Conservation (phyloP, 2,113 vertebrate genomes). For the Calyptommatus sinebrachiatus region DNA sequence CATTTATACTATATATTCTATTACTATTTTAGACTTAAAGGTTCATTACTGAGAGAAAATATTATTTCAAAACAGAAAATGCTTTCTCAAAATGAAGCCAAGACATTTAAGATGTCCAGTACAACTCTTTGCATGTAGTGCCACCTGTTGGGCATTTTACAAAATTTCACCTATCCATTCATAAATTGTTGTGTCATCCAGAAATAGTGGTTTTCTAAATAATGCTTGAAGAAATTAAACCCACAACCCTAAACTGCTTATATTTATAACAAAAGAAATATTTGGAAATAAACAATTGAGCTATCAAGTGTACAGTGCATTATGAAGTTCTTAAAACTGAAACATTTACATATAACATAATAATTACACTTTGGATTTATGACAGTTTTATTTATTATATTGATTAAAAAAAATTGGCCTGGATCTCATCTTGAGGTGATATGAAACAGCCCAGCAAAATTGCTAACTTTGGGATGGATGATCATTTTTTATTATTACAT, state of each 20-base stretch:
- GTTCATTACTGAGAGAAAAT: neutral
- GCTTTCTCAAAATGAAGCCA: slow-evolving; percentile 1
- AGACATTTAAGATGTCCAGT: neutral
- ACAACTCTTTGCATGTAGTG: slow-evolving; percentile 33
- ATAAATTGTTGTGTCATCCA: neutral
- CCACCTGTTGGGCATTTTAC: slow-evolving; percentile 31
- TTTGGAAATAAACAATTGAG: neutral
- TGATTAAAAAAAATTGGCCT: neutral
- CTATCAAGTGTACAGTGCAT: neutral
- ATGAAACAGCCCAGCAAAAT: neutral
- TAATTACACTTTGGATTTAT: neutral
- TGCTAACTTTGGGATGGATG: neutral
- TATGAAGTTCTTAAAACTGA: neutral
- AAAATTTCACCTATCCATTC: neutral
- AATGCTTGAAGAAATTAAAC: neutral
- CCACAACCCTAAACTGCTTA: neutral
- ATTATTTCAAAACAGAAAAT: neutral
- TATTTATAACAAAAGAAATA: neutral
- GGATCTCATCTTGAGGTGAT: neutral
- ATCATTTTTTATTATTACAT: neutral
- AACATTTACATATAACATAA: neutral
- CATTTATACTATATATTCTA: neutral
- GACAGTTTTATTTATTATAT: neutral
- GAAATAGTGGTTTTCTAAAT: neutral
- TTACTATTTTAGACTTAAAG: neutral